Evolutionary conservation across 2,888 invertebrate genomes (phyloP).

Genomic region (Vesta saturnalis): DNA sequence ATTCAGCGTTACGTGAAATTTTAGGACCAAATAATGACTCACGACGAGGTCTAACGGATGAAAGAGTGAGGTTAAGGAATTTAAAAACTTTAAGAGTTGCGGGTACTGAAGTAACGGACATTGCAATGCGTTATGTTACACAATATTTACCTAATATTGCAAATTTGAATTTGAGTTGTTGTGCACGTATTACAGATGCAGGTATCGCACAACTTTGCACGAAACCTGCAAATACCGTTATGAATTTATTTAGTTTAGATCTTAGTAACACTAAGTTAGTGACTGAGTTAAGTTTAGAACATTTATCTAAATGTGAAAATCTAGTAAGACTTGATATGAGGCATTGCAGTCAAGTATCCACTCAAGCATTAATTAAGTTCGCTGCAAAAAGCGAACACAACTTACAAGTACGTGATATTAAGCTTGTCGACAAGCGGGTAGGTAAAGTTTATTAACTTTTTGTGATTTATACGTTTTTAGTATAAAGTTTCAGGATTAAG

Average conservation of each 20-base stretch:
- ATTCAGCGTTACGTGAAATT: constrained; percentile 84
- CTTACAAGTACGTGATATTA: constrained; percentile 81
- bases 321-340: constrained; percentile 79
- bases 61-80: constrained; percentile 80
- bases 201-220: constrained; percentile 89
- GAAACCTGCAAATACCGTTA: constrained; percentile 74
- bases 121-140: constrained; percentile 80
- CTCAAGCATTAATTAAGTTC: constrained; percentile 84
- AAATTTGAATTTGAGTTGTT: constrained; percentile 84
- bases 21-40: constrained; percentile 89
- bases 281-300: constrained; percentile 84
- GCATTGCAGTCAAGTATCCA: constrained; percentile 82
- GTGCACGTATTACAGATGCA: constrained; percentile 88
- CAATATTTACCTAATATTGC: constrained; percentile 80
- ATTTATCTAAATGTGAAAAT: constrained; percentile 79
- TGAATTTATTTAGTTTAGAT: constrained; percentile 77
- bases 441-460: constrained; percentile 21
- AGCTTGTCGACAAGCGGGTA: constrained; percentile 72
- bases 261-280: constrained; percentile 84
- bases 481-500: too few species aligned
- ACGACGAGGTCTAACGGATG: constrained; percentile 78
- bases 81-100: constrained; percentile 80
- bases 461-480: background rate
- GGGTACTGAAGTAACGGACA: constrained; percentile 91
- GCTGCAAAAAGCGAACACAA: constrained; percentile 83